phyloP scores from a whole-genome alignment of 2,113 vertebrate species.

The Caranx ignobilis region DNA sequence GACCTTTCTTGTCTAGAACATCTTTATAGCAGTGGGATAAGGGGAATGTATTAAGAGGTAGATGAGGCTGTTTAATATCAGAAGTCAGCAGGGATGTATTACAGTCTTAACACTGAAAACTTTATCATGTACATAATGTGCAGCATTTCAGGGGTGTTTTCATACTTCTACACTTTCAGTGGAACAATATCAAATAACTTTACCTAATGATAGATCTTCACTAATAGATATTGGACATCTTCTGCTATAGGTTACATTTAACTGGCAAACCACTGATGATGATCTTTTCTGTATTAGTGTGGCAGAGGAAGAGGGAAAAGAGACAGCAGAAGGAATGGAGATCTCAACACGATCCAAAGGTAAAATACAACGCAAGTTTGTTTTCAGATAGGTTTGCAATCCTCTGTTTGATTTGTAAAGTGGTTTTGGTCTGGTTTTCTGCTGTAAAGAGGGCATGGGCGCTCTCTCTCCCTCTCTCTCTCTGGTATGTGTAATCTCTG shows the following conservation, averaged over 20 bases:
- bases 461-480: background rate
- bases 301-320: conserved; percentile 93
- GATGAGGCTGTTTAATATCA: background rate
- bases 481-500: conserved; percentile 23
- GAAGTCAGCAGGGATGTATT: background rate
- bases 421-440: background rate
- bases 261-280: conserved; percentile 7
- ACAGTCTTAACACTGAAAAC: background rate
- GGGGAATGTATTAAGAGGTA: background rate
- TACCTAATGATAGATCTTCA: background rate
- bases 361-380: conserved; percentile 59
- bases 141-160: background rate
- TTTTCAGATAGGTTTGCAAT: background rate
- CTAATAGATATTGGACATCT: background rate
- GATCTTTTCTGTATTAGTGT: conserved; percentile 84
- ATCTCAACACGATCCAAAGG: conserved; percentile 98
- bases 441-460: background rate
- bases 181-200: background rate
- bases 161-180: background rate
- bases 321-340: conserved; percentile 94
- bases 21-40: background rate
- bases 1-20: background rate
- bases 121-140: background rate
- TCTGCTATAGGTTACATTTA: conserved; percentile 1
- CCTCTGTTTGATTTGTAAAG: background rate